phyloP scores from a whole-genome alignment of 2,797 vertebrate species.

The Vespertilio murinus region DNA sequence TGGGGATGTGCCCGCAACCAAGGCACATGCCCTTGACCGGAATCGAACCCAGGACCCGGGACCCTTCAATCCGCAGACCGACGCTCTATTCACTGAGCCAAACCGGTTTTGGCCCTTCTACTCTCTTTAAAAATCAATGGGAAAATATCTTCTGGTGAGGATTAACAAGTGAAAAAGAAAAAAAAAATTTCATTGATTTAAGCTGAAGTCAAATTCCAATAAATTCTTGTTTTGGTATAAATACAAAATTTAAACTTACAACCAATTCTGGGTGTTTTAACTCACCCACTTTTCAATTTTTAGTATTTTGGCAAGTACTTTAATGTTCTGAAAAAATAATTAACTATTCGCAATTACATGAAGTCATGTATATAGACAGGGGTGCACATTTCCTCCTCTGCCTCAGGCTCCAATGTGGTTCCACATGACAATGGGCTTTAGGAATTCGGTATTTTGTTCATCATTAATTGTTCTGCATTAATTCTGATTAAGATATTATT shows the following conservation, averaged over 20 bases:
- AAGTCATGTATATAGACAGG: neutral
- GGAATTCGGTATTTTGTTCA: slow-evolving; percentile 27
- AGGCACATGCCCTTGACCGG: too few relatives aligned
- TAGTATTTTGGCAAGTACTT: slow-evolving; percentile 13
- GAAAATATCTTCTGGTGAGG: neutral
- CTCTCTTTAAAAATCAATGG: neutral
- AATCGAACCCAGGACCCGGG: too few relatives aligned
- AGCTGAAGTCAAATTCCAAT: slow-evolving; percentile 45
- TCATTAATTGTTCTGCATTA: neutral
- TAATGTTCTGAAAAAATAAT: slow-evolving; percentile 23
- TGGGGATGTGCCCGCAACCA: too few relatives aligned
- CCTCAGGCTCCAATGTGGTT: neutral
- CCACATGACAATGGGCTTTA: neutral
- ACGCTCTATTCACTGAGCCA: too few relatives aligned
- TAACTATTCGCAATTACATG: slow-evolving; percentile 25
- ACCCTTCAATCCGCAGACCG: too few relatives aligned
- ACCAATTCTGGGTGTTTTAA: neutral
- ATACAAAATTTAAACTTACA: slow-evolving; percentile 48
- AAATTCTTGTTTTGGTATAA: slow-evolving; percentile 22
- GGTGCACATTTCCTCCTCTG: neutral
- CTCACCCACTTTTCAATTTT: neutral
- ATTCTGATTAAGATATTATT: slow-evolving; percentile 26
- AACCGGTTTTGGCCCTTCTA: neutral
- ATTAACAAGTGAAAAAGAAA: neutral
- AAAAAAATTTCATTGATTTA: neutral